Evolutionary conservation across 2,113 vertebrate genomes (phyloP).

Genomic region (Oryzias woworae): DNA sequence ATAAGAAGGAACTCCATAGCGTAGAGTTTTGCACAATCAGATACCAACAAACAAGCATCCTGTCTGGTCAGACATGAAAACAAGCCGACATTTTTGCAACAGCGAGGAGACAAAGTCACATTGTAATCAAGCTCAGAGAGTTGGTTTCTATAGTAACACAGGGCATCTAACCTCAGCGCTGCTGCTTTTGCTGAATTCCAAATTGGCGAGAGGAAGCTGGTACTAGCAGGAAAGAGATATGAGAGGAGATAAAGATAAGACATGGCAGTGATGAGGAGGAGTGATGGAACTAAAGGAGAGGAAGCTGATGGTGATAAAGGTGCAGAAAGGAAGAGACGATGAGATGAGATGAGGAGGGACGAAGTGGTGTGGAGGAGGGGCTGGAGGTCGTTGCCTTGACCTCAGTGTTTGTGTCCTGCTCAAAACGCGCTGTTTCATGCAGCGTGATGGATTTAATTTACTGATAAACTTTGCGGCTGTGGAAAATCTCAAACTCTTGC

Average conservation of each 20-base stretch:
- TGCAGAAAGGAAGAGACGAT: constrained; percentile 15
- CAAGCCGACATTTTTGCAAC: constrained; percentile 39
- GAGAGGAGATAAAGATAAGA: constrained; percentile 70
- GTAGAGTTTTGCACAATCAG: too few relatives aligned
- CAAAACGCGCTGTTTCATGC: constrained; percentile 66
- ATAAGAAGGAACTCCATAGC: background rate
- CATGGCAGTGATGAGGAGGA: constrained; percentile 33
- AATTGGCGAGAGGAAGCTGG: constrained; percentile 64
- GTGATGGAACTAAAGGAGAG: constrained; percentile 42
- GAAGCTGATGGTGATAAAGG: constrained; percentile 54
- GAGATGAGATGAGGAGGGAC: constrained; percentile 47
- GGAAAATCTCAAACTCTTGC: constrained; percentile 42
- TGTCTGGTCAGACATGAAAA: constrained; percentile 50
- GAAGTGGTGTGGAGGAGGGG: constrained; percentile 59
- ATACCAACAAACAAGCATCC: constrained; percentile 15
- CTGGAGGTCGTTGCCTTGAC: constrained; percentile 63
- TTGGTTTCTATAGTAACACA: constrained; percentile 77
- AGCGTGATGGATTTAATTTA: constrained; percentile 72
- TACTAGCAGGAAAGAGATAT: constrained; percentile 53
- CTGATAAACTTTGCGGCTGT: constrained; percentile 64
- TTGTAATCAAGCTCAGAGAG: constrained; percentile 68
- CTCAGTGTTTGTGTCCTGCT: constrained; percentile 67
- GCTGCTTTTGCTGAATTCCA: constrained; percentile 65
- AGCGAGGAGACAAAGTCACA: constrained; percentile 68
- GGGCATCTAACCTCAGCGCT: constrained; percentile 66